Evolutionary conservation across 2,797 vertebrate genomes (phyloP).

Genomic region (Sebastes hopkinsi): DNA sequence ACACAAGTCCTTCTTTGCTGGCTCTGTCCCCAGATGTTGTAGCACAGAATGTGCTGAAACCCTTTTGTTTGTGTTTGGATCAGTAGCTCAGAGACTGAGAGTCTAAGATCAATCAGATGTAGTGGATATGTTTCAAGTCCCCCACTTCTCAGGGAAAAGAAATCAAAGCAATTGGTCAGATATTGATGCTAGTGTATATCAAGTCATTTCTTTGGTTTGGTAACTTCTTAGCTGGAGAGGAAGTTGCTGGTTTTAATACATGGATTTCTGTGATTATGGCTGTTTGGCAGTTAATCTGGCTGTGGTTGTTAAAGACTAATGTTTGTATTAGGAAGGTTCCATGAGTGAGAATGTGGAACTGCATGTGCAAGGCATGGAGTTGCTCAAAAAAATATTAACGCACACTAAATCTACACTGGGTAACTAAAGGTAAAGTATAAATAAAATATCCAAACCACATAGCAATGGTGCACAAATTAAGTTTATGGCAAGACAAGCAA

Average conservation of each 20-base stretch:
- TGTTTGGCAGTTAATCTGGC: not conserved
- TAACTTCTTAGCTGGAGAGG: not conserved
- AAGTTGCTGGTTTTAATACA: not conserved
- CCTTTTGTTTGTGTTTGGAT: conserved; percentile 14
- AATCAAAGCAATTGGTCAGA: not conserved
- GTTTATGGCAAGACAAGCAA: conserved; percentile 22
- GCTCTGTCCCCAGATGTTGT: conserved; percentile 12
- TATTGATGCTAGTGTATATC: not conserved
- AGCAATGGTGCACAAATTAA: not conserved
- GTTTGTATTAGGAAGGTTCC: not conserved
- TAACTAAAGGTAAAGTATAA: conserved; percentile 23
- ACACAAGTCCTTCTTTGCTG: not conserved
- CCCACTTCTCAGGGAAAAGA: not conserved
- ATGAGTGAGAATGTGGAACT: not conserved
- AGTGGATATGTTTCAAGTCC: conserved; percentile 3
- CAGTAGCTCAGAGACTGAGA: conserved; percentile 9
- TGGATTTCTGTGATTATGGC: not conserved
- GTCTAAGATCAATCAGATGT: conserved; percentile 23
- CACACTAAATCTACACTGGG: conserved; percentile 10
- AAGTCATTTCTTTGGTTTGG: too few species aligned
- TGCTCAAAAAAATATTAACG: conserved; percentile 4
- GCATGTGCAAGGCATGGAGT: not conserved
- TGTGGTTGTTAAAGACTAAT: not conserved
- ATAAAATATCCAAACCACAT: conserved; percentile 29
- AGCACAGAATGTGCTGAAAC: not conserved